A percentile compares a stretch with the other conserved stretches of the same genome.
phyloP scores from a whole-genome alignment of 2,113 vertebrate species.

The Chaetodon trifascialis region DNA sequence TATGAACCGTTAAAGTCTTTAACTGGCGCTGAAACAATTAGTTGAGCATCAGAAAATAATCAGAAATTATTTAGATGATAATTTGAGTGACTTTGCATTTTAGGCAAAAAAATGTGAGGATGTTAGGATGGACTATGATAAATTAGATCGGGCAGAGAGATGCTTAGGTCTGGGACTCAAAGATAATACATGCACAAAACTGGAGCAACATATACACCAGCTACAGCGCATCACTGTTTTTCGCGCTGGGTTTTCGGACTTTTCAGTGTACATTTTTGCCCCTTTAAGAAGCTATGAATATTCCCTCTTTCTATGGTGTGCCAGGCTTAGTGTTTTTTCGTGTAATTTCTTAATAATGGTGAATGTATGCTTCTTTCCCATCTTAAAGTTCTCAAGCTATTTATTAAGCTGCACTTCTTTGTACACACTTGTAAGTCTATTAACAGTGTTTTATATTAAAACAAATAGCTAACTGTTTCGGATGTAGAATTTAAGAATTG shows the following conservation, averaged over 20 bases:
- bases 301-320: not conserved
- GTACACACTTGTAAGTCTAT: conserved; percentile 32
- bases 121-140: no score
- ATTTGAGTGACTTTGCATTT: no score
- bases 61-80: no score
- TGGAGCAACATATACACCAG: not conserved
- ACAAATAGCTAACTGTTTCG: conserved; percentile 65
- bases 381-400: conserved; percentile 25
- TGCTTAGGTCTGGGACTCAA: not conserved
- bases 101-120: no score
- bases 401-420: conserved; percentile 58
- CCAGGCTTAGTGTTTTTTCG: not conserved
- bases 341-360: conserved; percentile 2
- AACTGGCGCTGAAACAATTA: not conserved
- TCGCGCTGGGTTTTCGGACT: not conserved
- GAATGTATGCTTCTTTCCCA: conserved; percentile 14
- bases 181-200: not conserved
- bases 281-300: not conserved
- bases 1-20: not conserved
- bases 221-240: conserved; percentile 11
- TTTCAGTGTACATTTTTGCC: not conserved
- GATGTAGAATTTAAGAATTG: conserved; percentile 44
- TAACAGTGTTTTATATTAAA: conserved; percentile 86
- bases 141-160: not conserved
- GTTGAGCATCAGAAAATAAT: not conserved